Evolutionary conservation across 2,797 vertebrate genomes (phyloP), one percentile per base, ranked within the genome.

Genomic region (Phrynocephalus forsythii): DNA sequence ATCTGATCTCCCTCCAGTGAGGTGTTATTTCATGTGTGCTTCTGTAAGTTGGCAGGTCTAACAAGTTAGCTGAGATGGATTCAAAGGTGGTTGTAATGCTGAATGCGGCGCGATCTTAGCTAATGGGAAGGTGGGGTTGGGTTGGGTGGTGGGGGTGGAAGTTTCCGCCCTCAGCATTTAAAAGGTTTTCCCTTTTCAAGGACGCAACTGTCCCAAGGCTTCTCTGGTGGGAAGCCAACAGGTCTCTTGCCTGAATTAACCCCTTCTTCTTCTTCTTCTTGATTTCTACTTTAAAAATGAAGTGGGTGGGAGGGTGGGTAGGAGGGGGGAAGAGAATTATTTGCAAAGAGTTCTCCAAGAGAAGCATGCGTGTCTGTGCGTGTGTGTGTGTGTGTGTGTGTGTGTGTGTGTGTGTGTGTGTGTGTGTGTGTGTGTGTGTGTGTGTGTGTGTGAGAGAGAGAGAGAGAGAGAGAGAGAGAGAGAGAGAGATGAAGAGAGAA

Each of bases 161-260:
- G 60, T 20, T 63, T 20, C 60, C 20, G 60, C 20, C 60, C 4
- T 63, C 20, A 3, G 2, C 60, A 63, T 20, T 63, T 63, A 63
- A 63, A 63, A 63, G 15, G 60, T 63, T 63, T 63, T 63, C 60
- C 60, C 60, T 44, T 44, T 38, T 38, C n/a, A 91, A 91, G 89
- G 93, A 87, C 93, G 90, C 92, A 92, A 91, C 86, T 56, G 86
- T 79, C 93, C 82, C 24, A 82, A 38, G 33, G 9, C 1, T 26
- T 30, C 3, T 10, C n/a, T 11, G 18, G 63, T 2, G 13, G 10
- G 1, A 8, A 38, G 63, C 30, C 20, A 44, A 10, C 8, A 5
- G 22, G 73, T 48, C 38, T 28, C 56, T 94, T 94, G 95, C 92
- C 84, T 89, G 94, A 94, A 95, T 95, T 94, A 88, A 89, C 82